Base-by-base conservation (phyloP, 2,113 vertebrate genomes). In the Ahaetulla prasina region DNA sequence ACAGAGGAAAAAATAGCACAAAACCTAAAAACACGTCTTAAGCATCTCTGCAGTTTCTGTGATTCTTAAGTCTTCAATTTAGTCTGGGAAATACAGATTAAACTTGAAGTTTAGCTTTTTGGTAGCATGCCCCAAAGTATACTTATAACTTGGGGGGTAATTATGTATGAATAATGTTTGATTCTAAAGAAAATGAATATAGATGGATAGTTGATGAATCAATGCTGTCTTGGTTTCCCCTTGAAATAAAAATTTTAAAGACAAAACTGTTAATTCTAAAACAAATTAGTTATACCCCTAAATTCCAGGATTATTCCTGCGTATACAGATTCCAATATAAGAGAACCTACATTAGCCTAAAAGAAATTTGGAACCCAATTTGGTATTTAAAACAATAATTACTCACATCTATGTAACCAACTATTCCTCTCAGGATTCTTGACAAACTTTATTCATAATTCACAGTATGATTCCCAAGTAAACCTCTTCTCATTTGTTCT, bases 201-300 rank as follows among this genome's bases (percentile, higher is more conserved):
- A 74, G 10, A 49, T 54, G 45, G 14, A 49, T 20, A 49, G 35
- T 50, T 63, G 50, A 30, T 49, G 92, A 90, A 53, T 49, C 39
- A 87, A 92, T 10, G 20, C 39, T 7, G 35, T 52, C 30, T 43
- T 87, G 4, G 49, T 35, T 80, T 50, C 14, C 5, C n/a, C 27
- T 20, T 63, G 53, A 89, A 91, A 89, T 60, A n/a, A 89, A 91
- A 16, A 52, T 23, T 89, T 93, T 23, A 85, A 91, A 87, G 23
- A 52, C 85, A 91, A 94, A 88, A 8, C 90, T 89, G 63, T 91
- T 89, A 91, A 91, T 86, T 52, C 87, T 54, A 49, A 86, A 93
- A 68, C 27, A 91, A 91, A 89, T 18, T 85, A 52, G 57, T 91
- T 91, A 20, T 91, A 39, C 2, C 53, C 53, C 2, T 52, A 85